phyloP scores from a whole-genome alignment of 2,888 invertebrate genomes.

The Caenorhabditis doughertyi region DNA sequence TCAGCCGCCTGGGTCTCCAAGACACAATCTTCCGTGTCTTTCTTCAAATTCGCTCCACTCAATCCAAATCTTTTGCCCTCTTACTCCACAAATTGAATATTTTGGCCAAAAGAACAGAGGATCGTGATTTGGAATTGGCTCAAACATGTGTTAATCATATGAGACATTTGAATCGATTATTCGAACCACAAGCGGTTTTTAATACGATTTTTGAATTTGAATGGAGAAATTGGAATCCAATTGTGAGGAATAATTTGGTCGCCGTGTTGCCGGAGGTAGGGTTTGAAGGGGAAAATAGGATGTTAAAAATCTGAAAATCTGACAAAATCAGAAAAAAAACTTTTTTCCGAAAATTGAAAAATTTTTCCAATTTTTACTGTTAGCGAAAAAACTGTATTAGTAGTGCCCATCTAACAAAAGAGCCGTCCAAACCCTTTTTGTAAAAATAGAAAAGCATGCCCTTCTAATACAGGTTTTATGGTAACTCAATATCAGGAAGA shows the following conservation, averaged over 20 bases:
- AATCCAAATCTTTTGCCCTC: slow-evolving; percentile 34
- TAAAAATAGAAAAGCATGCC: no score
- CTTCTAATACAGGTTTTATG: no score
- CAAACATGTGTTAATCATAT: slow-evolving; percentile 49
- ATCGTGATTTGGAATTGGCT: slow-evolving; percentile 13
- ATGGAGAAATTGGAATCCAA: slow-evolving; percentile 41
- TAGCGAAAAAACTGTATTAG: no score
- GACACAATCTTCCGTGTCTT: slow-evolving; percentile 56
- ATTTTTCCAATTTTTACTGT: no score
- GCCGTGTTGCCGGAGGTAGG: slow-evolving; percentile 46
- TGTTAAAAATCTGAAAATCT: no score
- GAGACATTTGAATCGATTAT: slow-evolving; percentile 43
- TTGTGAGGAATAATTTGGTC: slow-evolving; percentile 19
- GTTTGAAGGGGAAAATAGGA: no score
- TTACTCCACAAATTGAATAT: slow-evolving; percentile 40
- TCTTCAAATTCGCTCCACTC: slow-evolving; percentile 28
- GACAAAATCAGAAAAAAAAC: no score
- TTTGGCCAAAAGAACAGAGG: slow-evolving; percentile 17
- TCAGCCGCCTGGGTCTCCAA: slow-evolving; percentile 48
- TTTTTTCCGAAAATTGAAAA: no score
- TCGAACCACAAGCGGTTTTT: slow-evolving; percentile 47
- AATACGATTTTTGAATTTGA: slow-evolving; percentile 43
- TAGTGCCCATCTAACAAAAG: no score
- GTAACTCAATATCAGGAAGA: no score
- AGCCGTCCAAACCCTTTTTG: no score